Conservation (phyloP, 2,113 vertebrate species). For the Phodopus roborovskii region DNA sequence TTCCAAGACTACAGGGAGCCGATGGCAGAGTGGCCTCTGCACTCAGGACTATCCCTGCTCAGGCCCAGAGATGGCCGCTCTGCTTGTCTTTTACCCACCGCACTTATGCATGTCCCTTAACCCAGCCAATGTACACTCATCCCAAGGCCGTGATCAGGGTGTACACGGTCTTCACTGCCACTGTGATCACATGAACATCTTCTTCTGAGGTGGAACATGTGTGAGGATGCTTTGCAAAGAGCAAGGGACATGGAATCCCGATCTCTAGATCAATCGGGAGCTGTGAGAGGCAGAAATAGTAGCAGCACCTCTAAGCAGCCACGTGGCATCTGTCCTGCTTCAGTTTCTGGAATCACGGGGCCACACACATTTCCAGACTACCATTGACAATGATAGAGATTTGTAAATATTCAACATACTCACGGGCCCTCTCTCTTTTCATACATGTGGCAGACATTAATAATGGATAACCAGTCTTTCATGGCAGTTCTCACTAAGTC, state of each 20-base stretch:
- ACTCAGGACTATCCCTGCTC: background rate
- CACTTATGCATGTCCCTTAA: background rate
- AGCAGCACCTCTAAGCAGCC: background rate
- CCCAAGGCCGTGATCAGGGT: background rate
- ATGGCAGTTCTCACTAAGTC: background rate
- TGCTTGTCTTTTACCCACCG: background rate
- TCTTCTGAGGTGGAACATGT: background rate
- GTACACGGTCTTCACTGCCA: background rate
- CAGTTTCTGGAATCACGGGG: background rate
- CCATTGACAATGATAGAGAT: background rate
- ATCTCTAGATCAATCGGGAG: background rate
- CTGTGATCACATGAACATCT: background rate
- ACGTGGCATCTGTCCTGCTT: background rate
- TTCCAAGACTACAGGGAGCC: background rate
- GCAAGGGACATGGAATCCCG: background rate
- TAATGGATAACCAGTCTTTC: background rate
- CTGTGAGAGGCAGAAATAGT: background rate
- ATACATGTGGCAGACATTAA: background rate
- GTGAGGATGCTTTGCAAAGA: background rate
- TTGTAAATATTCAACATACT: background rate
- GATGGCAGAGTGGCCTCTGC: background rate
- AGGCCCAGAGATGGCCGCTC: background rate
- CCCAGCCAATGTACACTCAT: background rate
- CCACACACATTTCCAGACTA: background rate
- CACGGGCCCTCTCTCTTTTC: rapidly evolving